These are phyloP conservation scores for Deilephila elpenor DNA, from an alignment of 2,888 invertebrate genomes.

Conservation along the genomic window DNA sequence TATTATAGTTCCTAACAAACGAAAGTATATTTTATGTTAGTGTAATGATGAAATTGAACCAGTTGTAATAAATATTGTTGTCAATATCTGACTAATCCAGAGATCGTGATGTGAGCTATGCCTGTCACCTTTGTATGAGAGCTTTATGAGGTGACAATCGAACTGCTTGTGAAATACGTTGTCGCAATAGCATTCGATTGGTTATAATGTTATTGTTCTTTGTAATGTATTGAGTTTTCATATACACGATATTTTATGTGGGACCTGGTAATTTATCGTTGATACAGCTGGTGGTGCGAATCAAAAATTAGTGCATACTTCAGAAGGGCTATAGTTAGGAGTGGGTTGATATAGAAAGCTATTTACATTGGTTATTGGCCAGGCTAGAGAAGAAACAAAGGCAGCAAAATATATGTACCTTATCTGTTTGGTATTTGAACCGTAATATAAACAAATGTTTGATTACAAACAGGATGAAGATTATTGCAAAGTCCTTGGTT, in stretches of 20 bases:
- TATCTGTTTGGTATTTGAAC: too few species aligned
- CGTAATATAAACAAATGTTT: too few species aligned
- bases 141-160: constrained; percentile 19
- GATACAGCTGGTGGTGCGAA: too few species aligned
- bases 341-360: too few species aligned
- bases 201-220: not conserved
- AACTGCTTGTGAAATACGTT: not conserved
- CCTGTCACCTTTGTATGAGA: not conserved
- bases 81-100: not conserved
- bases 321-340: too few species aligned
- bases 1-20: not conserved
- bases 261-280: not conserved
- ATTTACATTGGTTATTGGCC: too few species aligned
- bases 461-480: too few species aligned
- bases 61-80: not conserved
- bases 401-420: too few species aligned
- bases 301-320: too few species aligned
- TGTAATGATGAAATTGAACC: not conserved
- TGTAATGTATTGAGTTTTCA: not conserved
- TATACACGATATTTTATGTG: not conserved
- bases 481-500: too few species aligned
- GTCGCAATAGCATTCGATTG: not conserved
- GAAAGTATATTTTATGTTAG: not conserved
- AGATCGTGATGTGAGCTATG: not conserved
- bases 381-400: too few species aligned